These are phyloP conservation scores for Escarpia spicata DNA, from an alignment of 2,888 invertebrate species.

Conservation along the genomic window DNA sequence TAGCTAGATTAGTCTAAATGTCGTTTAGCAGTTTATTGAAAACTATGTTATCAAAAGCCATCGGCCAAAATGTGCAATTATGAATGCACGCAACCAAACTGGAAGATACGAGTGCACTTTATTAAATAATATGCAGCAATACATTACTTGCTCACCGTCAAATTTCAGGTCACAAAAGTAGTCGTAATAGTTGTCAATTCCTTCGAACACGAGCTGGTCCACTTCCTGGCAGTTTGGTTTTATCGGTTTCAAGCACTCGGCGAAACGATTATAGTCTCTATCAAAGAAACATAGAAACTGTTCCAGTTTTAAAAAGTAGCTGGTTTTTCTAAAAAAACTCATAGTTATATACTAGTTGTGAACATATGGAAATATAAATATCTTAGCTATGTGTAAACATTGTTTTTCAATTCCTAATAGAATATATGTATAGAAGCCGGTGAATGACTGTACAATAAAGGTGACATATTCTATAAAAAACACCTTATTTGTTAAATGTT, in stretches of 20 bases:
- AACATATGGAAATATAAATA: background rate
- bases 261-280: background rate
- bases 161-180: background rate
- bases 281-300: background rate
- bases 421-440: no score
- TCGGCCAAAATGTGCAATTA: no score
- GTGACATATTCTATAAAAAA: no score
- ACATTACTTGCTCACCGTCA: background rate
- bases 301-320: background rate
- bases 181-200: background rate
- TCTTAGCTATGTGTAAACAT: no score
- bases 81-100: no score
- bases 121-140: background rate
- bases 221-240: background rate
- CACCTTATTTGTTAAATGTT: no score
- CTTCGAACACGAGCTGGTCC: background rate
- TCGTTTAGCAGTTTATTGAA: no score
- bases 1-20: no score
- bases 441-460: no score
- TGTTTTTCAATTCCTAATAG: no score
- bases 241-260: background rate
- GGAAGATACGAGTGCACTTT: no score
- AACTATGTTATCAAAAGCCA: no score
- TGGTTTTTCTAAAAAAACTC: background rate
- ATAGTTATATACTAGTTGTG: background rate